Conservation (phyloP, 2,797 vertebrate species). For the Enteromius mattozi region DNA sequence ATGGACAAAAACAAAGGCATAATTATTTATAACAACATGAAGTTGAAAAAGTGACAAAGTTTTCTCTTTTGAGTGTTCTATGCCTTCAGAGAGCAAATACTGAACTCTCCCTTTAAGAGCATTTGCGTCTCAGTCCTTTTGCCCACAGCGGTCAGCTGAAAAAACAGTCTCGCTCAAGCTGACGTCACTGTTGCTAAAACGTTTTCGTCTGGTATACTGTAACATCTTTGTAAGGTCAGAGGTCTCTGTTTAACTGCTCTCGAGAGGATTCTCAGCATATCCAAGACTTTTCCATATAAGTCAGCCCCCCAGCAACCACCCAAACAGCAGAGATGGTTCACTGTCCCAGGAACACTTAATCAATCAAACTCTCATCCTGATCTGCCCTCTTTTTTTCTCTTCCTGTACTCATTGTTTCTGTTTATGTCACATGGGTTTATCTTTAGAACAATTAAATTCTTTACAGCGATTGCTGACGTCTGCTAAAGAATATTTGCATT, state of each 20-base stretch:
- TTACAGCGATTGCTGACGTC: slow-evolving; percentile 14
- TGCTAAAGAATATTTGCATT: not conserved
- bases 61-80: not conserved
- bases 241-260: slow-evolving; percentile 59
- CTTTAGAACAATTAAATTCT: slow-evolving; percentile 5
- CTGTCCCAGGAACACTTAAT: slow-evolving; percentile 49
- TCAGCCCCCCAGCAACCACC: slow-evolving; percentile 30
- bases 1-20: not conserved
- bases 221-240: slow-evolving; percentile 58
- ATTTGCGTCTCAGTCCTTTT: slow-evolving; percentile 43
- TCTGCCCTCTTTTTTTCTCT: slow-evolving; percentile 33
- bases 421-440: slow-evolving; percentile 61
- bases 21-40: not conserved
- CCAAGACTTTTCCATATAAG: slow-evolving; percentile 54
- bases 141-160: slow-evolving; percentile 58
- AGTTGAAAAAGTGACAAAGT: not conserved
- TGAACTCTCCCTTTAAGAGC: slow-evolving; percentile 16
- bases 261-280: slow-evolving; percentile 57
- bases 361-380: slow-evolving; percentile 24
- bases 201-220: slow-evolving; percentile 55
- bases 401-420: slow-evolving; percentile 55
- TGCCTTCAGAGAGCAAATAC: not conserved
- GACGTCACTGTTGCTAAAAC: slow-evolving; percentile 60
- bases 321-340: slow-evolving; percentile 48
- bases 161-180: slow-evolving; percentile 55